Percentiles rank a stretch among this genome's conserved stretches.
These are phyloP conservation scores for Solea solea DNA, from an alignment of 2,113 vertebrate genomes.

Conservation along the genomic window DNA sequence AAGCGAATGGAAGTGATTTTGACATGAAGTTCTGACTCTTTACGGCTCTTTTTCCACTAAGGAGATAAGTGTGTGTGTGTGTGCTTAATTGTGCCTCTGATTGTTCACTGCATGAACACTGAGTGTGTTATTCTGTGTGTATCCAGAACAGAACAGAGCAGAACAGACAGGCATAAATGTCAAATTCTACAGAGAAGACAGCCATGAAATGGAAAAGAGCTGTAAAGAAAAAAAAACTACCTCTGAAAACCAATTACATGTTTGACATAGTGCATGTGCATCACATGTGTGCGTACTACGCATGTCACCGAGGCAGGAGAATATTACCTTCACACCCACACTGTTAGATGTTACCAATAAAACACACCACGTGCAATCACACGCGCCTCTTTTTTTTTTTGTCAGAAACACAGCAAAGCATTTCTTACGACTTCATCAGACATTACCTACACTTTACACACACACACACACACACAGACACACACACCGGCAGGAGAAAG, in stretches of 20 bases:
- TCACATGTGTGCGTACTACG: slow-evolving; percentile 9
- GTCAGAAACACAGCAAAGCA: slow-evolving; percentile 24
- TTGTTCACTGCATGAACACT: background rate
- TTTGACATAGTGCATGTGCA: slow-evolving; percentile 1
- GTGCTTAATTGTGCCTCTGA: background rate
- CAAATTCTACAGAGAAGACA: slow-evolving; percentile 38
- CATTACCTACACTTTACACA: slow-evolving; percentile 28
- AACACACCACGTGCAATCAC: slow-evolving; percentile 20
- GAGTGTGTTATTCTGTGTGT: slow-evolving; percentile 15
- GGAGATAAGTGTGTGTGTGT: background rate
- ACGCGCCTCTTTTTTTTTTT: slow-evolving; percentile 21
- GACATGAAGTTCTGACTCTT: slow-evolving; percentile 35
- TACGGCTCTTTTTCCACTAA: background rate
- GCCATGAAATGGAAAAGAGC: slow-evolving; percentile 46
- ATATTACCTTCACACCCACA: slow-evolving; percentile 36
- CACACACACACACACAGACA: slow-evolving; percentile 17
- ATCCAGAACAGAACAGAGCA: slow-evolving; percentile 3
- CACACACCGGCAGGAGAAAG: slow-evolving; percentile 14
- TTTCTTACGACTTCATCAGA: slow-evolving; percentile 21
- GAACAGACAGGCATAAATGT: slow-evolving; percentile 14
- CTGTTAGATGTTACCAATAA: slow-evolving; percentile 46
- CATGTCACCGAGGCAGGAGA: slow-evolving; percentile 34
- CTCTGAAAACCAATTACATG: slow-evolving; percentile 44
- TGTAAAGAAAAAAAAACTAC: slow-evolving; percentile 6
- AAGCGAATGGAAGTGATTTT: slow-evolving; percentile 35